These are phyloP conservation scores for Zingel zingel DNA, from an alignment of 2,113 vertebrate species.

Conservation along the genomic window DNA sequence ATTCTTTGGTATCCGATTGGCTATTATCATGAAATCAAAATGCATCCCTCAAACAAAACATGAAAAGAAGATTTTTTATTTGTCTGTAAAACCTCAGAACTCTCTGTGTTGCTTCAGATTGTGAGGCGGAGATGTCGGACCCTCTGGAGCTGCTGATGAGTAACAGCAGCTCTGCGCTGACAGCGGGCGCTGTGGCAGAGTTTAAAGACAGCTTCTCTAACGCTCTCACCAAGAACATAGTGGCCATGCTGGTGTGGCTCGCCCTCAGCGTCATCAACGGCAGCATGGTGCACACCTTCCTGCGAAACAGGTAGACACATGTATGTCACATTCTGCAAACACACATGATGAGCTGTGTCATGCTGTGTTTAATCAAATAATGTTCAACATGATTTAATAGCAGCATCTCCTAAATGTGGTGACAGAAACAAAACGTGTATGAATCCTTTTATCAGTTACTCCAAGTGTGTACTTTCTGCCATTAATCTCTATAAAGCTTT, in stretches of 20 bases:
- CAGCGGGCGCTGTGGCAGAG: conserved; percentile 1
- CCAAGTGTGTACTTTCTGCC: background rate
- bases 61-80: background rate
- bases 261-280: conserved; percentile 80
- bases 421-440: background rate
- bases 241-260: conserved; percentile 85
- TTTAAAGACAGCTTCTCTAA: conserved; percentile 79
- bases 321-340: background rate
- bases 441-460: background rate
- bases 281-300: conserved; percentile 85
- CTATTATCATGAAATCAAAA: background rate
- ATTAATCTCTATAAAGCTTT: background rate
- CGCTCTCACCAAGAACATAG: conserved; percentile 81
- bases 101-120: background rate
- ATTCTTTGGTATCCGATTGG: background rate
- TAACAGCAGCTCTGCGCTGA: conserved; percentile 45
- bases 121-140: conserved; percentile 8
- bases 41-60: background rate
- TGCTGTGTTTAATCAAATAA: background rate
- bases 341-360: background rate
- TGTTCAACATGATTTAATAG: no score
- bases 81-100: background rate
- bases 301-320: conserved; percentile 71
- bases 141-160: conserved; percentile 23
- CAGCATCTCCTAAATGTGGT: background rate